Conservation (phyloP, 1,140 invertebrate species). For the Drosophila repleta region DNA sequence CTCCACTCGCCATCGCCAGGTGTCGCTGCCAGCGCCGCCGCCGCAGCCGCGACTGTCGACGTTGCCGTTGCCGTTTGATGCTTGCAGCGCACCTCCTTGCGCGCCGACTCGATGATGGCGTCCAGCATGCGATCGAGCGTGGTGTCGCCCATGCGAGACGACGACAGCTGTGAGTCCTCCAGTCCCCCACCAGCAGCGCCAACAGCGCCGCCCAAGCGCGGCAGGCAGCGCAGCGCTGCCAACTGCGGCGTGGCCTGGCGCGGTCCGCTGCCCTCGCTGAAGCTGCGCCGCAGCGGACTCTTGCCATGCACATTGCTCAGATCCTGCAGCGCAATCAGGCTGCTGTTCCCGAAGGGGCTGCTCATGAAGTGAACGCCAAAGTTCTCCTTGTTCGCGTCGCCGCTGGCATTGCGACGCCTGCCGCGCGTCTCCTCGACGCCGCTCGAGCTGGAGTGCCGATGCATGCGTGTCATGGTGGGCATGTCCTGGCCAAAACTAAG, state of each 20-base stretch:
- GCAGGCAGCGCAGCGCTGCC: conserved; percentile 61
- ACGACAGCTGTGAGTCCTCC: conserved; percentile 75
- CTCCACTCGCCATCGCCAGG: conserved; percentile 58
- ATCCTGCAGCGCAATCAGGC: conserved; percentile 75
- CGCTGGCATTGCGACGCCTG: conserved; percentile 38
- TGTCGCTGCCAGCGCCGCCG: background rate
- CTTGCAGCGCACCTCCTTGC: conserved; percentile 71
- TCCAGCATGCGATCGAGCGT: conserved; percentile 82
- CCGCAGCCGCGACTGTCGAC: background rate
- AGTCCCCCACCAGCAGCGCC: conserved; percentile 7
- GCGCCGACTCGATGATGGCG: conserved; percentile 79
- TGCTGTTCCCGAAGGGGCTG: conserved; percentile 76
- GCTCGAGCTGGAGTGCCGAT: conserved; percentile 76
- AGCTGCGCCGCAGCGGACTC: conserved; percentile 69
- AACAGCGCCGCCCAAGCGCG: conserved; percentile 14
- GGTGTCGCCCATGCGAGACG: conserved; percentile 81
- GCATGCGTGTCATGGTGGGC: conserved; percentile 79
- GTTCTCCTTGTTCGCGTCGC: conserved; percentile 76
- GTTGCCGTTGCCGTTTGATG: conserved; percentile 10
- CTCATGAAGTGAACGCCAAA: conserved; percentile 78
- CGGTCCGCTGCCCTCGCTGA: conserved; percentile 69
- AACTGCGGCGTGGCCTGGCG: conserved; percentile 66
- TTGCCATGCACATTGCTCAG: conserved; percentile 78
- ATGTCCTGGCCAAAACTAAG: conserved; percentile 50
- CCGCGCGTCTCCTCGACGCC: conserved; percentile 64